Conservation (phyloP, 1,140 invertebrate genomes). For the Orchestia grillus region DNA sequence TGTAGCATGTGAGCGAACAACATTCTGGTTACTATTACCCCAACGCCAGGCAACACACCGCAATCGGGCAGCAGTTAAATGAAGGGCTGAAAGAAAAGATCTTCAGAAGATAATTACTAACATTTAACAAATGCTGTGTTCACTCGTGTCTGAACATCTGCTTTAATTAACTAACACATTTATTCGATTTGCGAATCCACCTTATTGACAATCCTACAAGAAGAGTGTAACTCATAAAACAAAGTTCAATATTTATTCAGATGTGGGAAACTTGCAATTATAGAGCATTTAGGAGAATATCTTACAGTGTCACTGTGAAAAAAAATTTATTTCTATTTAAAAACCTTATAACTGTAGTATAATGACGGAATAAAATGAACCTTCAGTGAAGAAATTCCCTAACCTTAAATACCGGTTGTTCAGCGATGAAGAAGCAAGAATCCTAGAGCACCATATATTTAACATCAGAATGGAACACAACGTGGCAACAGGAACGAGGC, state of each 20-base stretch:
- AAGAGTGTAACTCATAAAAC: neutral
- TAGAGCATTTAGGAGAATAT: neutral
- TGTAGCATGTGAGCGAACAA: neutral
- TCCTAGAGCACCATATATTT: too few relatives aligned
- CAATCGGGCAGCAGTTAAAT: neutral
- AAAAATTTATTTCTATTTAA: neutral
- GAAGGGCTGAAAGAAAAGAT: neutral
- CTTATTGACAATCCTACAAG: neutral
- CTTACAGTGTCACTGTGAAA: neutral
- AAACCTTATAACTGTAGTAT: neutral
- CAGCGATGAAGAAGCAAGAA: neutral
- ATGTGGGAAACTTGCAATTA: neutral
- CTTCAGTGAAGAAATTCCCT: neutral
- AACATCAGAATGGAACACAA: too few relatives aligned
- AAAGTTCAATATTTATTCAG: neutral
- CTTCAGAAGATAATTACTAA: neutral
- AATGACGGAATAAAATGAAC: neutral
- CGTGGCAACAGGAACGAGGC: too few relatives aligned
- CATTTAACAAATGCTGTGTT: neutral
- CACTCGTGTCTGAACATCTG: neutral
- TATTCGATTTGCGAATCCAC: neutral
- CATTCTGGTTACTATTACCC: neutral
- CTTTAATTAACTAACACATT: neutral
- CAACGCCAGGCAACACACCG: neutral
- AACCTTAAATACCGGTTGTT: neutral